Evolutionary conservation across 2,113 vertebrate genomes (phyloP), one percentile per base, ranked within the genome.

Genomic region (Rallus limicola): DNA sequence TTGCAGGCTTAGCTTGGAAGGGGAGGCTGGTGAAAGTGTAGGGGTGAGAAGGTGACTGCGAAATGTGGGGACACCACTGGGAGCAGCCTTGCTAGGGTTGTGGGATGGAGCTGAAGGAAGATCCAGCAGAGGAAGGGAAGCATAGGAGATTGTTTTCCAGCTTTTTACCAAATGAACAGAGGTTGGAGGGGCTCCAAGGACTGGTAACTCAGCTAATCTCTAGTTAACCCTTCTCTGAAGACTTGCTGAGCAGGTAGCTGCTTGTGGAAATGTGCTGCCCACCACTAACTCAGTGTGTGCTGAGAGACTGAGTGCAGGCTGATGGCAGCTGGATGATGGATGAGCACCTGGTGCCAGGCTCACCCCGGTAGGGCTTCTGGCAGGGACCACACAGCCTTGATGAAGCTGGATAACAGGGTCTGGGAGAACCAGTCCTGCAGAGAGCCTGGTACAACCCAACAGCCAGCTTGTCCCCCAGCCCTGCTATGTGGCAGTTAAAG

Each of bases 361-460:
- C 31, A 38, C 46, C 2, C 0, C 20, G 19, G 15, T 0, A 0
- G 5, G 2, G 15, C 52, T 60, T 16, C 5, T 80, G 18, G 33
- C 62, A 87, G 42, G 50, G 62, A n/a, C 52, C 34, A 58, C 40
- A 0, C 10, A 86, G 80, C 58, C 8, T 91, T 38, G 60, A 50
- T n/a, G 56, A 34, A 33, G 52, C n/a, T 8, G 17, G n/a, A 68
- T 70, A 78, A 53, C 29, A 4, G 34, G 50, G 25, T 60, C 62
- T 5, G 26, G 70, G 38, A 50, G 58, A 90, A 13, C 53, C 5
- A 9, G 40, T 94, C 64, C 68, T 62, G 36, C 53, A 16, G 71
- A 59, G 25, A 87, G 31, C 21, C 18, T 0, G 2, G 11, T 58
- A 72, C 58, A 90, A 28, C 63, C 50, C 21, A 65, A 62, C 58